A percentile compares a stretch with the other conserved stretches of the same genome.
Conservation (phyloP, 2,888 invertebrate genomes). For the Pelosia muscerda region DNA sequence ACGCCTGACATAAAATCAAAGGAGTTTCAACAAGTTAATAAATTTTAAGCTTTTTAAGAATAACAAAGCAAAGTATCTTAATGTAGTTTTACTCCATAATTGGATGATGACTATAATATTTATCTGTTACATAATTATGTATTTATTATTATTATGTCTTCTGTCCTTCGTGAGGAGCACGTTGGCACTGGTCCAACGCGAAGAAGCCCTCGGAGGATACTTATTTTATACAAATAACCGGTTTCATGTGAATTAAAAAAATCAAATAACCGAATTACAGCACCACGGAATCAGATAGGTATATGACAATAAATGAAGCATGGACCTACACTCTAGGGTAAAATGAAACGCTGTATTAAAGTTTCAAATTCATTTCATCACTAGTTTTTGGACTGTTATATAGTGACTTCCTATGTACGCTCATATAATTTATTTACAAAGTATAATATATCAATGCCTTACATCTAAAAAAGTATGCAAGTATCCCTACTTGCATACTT, state of each 20-base stretch:
- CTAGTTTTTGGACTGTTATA: background rate
- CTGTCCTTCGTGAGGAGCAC: background rate
- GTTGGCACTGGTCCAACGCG: background rate
- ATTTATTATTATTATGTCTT: background rate
- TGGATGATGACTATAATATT: background rate
- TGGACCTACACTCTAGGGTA: background rate
- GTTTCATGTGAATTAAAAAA: background rate
- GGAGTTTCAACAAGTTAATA: constrained; percentile 24
- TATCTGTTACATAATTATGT: background rate
- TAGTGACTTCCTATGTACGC: too few species aligned
- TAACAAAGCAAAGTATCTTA: constrained; percentile 14
- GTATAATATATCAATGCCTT: too few species aligned
- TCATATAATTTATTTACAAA: too few species aligned
- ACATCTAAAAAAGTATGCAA: too few species aligned
- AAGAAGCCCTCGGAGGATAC: background rate
- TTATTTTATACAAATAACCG: background rate
- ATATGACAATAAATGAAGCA: background rate
- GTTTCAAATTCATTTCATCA: background rate
- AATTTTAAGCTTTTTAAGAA: constrained; percentile 36
- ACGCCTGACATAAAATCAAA: too few species aligned
- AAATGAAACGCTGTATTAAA: background rate
- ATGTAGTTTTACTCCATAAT: background rate
- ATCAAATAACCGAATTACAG: background rate
- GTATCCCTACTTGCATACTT: too few species aligned
- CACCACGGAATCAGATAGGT: background rate